Base-by-base conservation (phyloP, 2,888 invertebrate genomes). In the Pheosia tremula region DNA sequence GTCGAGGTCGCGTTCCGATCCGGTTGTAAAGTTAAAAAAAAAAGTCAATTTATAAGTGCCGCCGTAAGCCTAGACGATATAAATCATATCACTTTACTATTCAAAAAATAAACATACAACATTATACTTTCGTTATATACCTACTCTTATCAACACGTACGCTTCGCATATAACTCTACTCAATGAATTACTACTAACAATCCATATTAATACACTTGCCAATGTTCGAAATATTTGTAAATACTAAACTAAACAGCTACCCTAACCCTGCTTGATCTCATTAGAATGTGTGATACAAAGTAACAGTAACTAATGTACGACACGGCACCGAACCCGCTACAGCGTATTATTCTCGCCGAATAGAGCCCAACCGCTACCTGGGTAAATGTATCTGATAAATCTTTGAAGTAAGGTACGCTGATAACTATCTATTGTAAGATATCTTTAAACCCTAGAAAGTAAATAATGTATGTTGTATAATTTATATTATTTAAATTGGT, bases 281-380 rank as follows among this genome's bases (percentile, higher is more conserved):
- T 72, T 74, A 64, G 54, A 61, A 62, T 56, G 57, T 64, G 64
- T 68, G 67, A 63, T 56, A 66, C 63, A 66, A 60, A 64, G 64
- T 64, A 74, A 67, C 72, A 49, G 67, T 72, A 69, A 69, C 64
- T 66, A 74, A 64, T 72, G 76, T 75, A 67, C 57, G 62, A 72
- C 78, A 73, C 71, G 76, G 76, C 62, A 65, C 63, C 61, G 74
- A 79, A 78, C 76, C 74, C 56, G 67, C 66, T 74, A 73, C 71
- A 73, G 58, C 45, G 62, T 53, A 71, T 75, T 71, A 71, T 71
- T 75, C 71, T 58, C 65, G 53, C 52, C 24, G 67, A 68, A 75
- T 71, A 56, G 61, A 55, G 69, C 62, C 64, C 74, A 69, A 75
- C 80, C 76, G 80, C 74, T 80, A 78, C 61, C 62, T 73, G 64